Conservation (phyloP, 2,888 invertebrate species). For the Dyspetes luteomarginatus region DNA sequence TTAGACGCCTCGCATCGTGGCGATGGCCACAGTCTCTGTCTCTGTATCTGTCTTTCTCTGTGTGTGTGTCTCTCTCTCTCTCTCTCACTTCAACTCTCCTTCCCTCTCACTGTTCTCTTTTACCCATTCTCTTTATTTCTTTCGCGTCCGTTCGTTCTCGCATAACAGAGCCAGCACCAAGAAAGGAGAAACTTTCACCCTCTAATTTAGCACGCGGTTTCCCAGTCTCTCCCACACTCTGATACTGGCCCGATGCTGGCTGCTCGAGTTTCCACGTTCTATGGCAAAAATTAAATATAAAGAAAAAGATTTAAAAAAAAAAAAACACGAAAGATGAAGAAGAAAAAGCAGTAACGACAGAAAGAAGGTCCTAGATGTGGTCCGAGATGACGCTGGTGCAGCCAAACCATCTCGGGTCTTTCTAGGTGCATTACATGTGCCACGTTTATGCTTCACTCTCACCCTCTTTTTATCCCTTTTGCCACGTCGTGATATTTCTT, state of each 20-base stretch:
- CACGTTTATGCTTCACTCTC: neutral
- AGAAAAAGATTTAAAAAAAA: slow-evolving; percentile 5
- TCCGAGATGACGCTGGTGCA: slow-evolving; percentile 33
- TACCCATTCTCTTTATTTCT: slow-evolving; percentile 47
- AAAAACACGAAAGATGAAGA: neutral
- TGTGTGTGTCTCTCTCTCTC: slow-evolving; percentile 28
- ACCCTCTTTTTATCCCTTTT: neutral
- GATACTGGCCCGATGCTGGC: slow-evolving; percentile 3
- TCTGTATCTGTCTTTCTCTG: slow-evolving; percentile 35
- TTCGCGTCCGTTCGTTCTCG: slow-evolving; percentile 51
- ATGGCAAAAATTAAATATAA: slow-evolving; percentile 25
- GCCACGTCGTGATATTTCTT: neutral
- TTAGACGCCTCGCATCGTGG: slow-evolving; percentile 74
- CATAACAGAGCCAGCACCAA: slow-evolving; percentile 16
- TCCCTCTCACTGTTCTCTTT: slow-evolving; percentile 18
- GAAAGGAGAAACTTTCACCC: slow-evolving; percentile 74
- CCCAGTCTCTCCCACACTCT: slow-evolving; percentile 8
- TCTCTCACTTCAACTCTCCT: slow-evolving; percentile 29
- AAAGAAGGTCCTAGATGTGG: neutral
- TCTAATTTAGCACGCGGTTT: slow-evolving; percentile 68
- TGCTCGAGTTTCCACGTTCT: neutral
- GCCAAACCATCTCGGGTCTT: slow-evolving; percentile 11
- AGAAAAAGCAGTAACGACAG: slow-evolving; percentile 51
- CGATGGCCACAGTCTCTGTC: slow-evolving; percentile 69
- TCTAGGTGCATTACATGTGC: slow-evolving; percentile 32